Percentiles rank a stretch among this genome's conserved stretches.
These are phyloP conservation scores for Lasioglossum lativentre DNA, from an alignment of 2,888 invertebrate species.

Conservation along the genomic window DNA sequence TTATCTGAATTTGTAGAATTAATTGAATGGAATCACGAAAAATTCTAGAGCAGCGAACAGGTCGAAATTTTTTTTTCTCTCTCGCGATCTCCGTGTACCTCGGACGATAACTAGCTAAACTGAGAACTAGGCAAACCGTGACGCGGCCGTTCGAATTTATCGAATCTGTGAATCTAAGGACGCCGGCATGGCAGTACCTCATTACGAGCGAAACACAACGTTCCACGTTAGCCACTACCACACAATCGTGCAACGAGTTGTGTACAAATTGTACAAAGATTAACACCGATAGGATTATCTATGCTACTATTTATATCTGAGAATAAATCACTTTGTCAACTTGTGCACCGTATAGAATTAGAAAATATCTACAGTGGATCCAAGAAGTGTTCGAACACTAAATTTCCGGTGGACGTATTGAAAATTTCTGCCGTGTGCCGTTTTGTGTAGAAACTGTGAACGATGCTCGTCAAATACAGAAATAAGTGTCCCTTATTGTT, in stretches of 20 bases:
- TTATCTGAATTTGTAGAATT: neutral
- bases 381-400: neutral
- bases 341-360: neutral
- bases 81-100: neutral
- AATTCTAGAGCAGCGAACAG: neutral
- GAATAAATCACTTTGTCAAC: slow-evolving; percentile 4
- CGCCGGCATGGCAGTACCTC: slow-evolving; percentile 20
- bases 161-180: slow-evolving; percentile 48
- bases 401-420: neutral
- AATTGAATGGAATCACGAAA: neutral
- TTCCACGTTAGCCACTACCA: slow-evolving; percentile 37
- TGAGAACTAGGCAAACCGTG: slow-evolving; percentile 26
- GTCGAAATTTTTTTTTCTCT: slow-evolving; percentile 3
- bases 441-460: neutral
- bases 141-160: slow-evolving; percentile 58
- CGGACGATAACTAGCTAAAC: slow-evolving; percentile 23
- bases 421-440: neutral
- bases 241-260: slow-evolving; percentile 33
- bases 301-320: neutral
- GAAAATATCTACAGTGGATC: neutral
- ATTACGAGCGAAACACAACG: slow-evolving; percentile 27
- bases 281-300: slow-evolving; percentile 24
- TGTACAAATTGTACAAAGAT: slow-evolving; percentile 55
- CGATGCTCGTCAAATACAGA: neutral
- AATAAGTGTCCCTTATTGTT: neutral